These are phyloP conservation scores for Glaucomys volans DNA, from an alignment of 2,113 vertebrate genomes.

Conservation along the genomic window DNA sequence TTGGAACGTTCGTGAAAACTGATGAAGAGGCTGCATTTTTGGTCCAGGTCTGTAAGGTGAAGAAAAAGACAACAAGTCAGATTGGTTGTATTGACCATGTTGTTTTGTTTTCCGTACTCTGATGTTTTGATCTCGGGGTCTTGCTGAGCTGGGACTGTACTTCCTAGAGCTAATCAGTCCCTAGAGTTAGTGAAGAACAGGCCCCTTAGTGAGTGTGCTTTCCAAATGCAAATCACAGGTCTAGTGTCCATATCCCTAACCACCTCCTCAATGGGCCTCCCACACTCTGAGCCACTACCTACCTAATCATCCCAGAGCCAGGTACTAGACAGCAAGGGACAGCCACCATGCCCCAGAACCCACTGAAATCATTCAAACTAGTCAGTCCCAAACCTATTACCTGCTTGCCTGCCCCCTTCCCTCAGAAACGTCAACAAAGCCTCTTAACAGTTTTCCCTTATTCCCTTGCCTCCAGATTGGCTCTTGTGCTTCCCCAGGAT, in stretches of 20 bases:
- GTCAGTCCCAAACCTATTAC: background rate
- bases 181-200: background rate
- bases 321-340: background rate
- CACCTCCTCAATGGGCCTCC: background rate
- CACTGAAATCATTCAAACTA: background rate
- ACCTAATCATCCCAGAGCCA: background rate
- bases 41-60: background rate
- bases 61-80: background rate
- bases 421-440: background rate
- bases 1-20: background rate
- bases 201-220: background rate
- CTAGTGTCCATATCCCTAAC: background rate
- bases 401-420: background rate
- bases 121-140: background rate
- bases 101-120: background rate
- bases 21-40: background rate
- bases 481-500: fast-evolving
- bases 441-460: background rate
- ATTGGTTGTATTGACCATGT: background rate
- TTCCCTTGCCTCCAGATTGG: background rate
- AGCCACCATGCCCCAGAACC: background rate
- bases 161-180: background rate
- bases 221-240: background rate
- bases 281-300: background rate
- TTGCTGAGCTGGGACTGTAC: background rate